Percentiles rank a stretch among this genome's conserved stretches.
These are phyloP conservation scores for Notoglanidium macrostoma DNA, from an alignment of 2,797 vertebrate genomes.

Conservation along the genomic window DNA sequence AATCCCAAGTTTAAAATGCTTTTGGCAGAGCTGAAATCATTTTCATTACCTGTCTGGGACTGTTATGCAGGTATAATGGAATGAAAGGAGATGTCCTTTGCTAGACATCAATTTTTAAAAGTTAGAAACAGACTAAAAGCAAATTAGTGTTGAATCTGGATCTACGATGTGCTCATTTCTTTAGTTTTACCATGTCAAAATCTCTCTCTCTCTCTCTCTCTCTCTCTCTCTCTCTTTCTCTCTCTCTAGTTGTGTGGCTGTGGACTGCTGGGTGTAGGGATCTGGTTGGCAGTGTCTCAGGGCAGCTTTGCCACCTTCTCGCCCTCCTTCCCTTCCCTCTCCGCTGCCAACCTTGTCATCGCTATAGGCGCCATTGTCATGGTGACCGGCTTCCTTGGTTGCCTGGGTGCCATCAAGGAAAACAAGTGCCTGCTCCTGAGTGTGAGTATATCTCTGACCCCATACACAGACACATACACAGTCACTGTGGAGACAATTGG, in stretches of 20 bases:
- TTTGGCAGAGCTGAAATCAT: neutral
- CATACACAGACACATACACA: slow-evolving; percentile 16
- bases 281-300: slow-evolving; percentile 98
- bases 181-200: neutral
- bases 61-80: slow-evolving; percentile 9
- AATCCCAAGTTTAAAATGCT: neutral
- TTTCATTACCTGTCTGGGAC: neutral
- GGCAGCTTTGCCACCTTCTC: slow-evolving; percentile 99
- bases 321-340: slow-evolving; percentile 93
- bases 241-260: slow-evolving; percentile 90
- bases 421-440: slow-evolving; percentile 99
- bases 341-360: slow-evolving; percentile 96
- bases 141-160: neutral
- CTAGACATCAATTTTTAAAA: neutral
- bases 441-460: slow-evolving; percentile 78
- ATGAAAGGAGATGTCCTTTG: slow-evolving; percentile 14
- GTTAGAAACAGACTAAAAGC: neutral
- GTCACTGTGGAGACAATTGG: neutral
- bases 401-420: slow-evolving; percentile 98
- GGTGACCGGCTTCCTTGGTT: slow-evolving; percentile 98
- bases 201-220: slow-evolving; percentile 39
- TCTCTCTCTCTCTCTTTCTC: slow-evolving; percentile 49
- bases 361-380: slow-evolving; percentile 92
- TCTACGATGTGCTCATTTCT: neutral
- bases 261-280: slow-evolving; percentile 95